Evolutionary conservation across 2,888 invertebrate species (phyloP).

Genomic region (Polymixis lichenea): DNA sequence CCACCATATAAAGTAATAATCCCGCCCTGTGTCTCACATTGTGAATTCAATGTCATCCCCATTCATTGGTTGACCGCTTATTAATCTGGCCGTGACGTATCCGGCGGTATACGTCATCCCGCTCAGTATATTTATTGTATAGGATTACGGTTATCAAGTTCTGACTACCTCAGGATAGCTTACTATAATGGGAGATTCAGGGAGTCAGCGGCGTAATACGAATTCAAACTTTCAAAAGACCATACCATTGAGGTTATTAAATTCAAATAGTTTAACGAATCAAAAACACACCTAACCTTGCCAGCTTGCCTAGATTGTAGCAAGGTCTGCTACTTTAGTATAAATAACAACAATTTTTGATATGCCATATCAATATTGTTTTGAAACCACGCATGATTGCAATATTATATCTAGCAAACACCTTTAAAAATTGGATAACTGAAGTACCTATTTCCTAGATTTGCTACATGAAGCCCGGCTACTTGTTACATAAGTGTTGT

Average conservation of each 20-base stretch:
- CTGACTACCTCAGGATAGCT: constrained; percentile 29
- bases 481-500: constrained; percentile 50
- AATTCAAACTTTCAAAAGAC: constrained; percentile 28
- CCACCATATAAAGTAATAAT: constrained; percentile 62
- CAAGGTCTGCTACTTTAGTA: constrained; percentile 29
- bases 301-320: constrained; percentile 35
- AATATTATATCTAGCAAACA: constrained; percentile 31
- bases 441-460: constrained; percentile 26
- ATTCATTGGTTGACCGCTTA: constrained; percentile 57
- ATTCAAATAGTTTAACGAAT: constrained; percentile 2
- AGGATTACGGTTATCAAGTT: constrained; percentile 14
- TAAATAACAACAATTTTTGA: constrained; percentile 33
- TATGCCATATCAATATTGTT: constrained; percentile 35
- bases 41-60: constrained; percentile 64
- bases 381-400: constrained; percentile 38
- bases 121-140: constrained; percentile 34
- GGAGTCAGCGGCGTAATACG: constrained; percentile 13
- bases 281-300: constrained; percentile 47
- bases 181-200: not conserved
- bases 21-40: constrained; percentile 26
- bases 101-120: constrained; percentile 43
- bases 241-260: not conserved
- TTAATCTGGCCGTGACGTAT: constrained; percentile 60
- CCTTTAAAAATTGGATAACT: constrained; percentile 41
- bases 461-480: constrained; percentile 5